phyloP scores from a whole-genome alignment of 2,113 vertebrate genomes.

The Sorex fumeus region DNA sequence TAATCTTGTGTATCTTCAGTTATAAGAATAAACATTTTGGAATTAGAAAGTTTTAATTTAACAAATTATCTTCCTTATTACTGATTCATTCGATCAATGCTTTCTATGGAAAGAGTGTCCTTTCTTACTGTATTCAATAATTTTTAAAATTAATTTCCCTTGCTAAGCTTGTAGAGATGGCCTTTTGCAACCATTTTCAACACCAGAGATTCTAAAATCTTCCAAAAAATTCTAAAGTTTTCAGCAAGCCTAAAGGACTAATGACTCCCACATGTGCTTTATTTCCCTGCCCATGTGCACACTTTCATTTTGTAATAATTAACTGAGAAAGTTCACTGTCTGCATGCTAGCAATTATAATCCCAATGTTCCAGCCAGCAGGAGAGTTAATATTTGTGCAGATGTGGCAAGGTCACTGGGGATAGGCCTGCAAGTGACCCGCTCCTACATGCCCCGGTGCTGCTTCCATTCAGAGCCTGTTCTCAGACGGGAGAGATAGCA shows the following conservation, averaged over 20 bases:
- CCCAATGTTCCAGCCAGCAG: background rate
- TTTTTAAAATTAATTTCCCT: background rate
- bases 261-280: background rate
- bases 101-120: background rate
- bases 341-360: background rate
- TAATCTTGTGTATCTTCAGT: background rate
- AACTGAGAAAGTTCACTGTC: background rate
- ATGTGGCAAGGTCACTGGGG: background rate
- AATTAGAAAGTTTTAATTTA: background rate
- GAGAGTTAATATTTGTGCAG: background rate
- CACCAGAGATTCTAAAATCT: slow-evolving; percentile 3
- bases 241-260: too few species aligned
- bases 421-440: rapidly evolving
- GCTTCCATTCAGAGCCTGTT: background rate
- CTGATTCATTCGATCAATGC: slow-evolving; percentile 1
- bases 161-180: background rate
- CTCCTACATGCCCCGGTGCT: background rate
- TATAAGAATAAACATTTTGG: background rate
- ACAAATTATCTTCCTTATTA: background rate
- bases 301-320: slow-evolving; percentile 45
- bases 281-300: background rate
- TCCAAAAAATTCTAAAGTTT: too few species aligned
- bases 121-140: background rate
- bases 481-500: too few species aligned
- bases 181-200: slow-evolving; percentile 30